Conservation (phyloP, 2,888 invertebrate species). For the Amblyjoppa proteus region DNA sequence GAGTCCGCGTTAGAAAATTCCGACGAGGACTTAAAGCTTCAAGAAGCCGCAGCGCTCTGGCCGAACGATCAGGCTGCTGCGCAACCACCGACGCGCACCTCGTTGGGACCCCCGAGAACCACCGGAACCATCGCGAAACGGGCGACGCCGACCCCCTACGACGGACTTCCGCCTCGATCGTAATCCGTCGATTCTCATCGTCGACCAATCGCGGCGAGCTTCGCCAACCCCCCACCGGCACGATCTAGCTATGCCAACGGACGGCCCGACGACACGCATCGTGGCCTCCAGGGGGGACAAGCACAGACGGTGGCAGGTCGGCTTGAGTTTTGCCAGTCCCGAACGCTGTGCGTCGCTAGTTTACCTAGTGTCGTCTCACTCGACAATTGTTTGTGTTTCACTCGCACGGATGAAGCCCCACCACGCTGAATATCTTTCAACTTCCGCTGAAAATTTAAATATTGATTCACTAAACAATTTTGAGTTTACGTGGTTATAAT, state of each 20-base stretch:
- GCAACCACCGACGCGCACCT: neutral
- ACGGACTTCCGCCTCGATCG: too few relatives aligned
- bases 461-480: neutral
- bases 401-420: neutral
- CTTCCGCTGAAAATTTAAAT: neutral
- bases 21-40: neutral
- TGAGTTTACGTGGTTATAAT: neutral
- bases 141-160: neutral
- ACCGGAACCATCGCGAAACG: neutral
- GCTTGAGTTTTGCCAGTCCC: too few relatives aligned
- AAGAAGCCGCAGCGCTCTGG: neutral
- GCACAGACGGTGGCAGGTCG: too few relatives aligned
- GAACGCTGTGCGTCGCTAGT: too few relatives aligned
- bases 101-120: neutral
- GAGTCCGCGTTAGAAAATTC: neutral
- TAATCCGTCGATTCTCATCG: neutral
- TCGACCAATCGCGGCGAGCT: neutral
- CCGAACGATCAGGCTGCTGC: neutral
- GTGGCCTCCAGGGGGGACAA: neutral
- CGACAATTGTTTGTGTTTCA: neutral
- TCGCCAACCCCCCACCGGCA: neutral
- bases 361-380: neutral
- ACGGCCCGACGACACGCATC: neutral
- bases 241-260: neutral
- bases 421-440: neutral